Evolutionary conservation across 1,140 invertebrate species (phyloP).

Genomic region (Amyelois transitella): DNA sequence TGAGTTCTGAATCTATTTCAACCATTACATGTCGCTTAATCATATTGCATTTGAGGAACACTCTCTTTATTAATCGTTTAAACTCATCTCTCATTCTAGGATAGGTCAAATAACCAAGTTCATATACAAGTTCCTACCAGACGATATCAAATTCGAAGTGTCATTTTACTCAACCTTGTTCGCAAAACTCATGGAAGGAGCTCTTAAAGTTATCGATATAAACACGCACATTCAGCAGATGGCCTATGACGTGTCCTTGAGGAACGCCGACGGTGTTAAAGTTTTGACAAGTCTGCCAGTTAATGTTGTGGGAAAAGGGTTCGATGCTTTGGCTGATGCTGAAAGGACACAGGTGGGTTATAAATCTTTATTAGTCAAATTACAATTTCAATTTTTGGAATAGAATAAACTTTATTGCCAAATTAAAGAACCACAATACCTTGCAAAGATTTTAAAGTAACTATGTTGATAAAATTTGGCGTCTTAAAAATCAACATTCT

Average conservation of each 20-base stretch:
- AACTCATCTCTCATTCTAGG: constrained; percentile 32
- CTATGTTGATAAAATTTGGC: too few species aligned
- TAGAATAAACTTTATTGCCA: too few species aligned
- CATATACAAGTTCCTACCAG: constrained; percentile 41
- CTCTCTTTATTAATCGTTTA: neutral
- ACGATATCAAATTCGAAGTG: constrained; percentile 37
- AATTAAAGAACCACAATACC: too few species aligned
- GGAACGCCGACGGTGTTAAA: constrained; percentile 49
- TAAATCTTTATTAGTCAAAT: neutral
- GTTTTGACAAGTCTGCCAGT: constrained; percentile 38
- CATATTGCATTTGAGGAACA: neutral
- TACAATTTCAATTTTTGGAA: too few species aligned
- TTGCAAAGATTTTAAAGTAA: too few species aligned
- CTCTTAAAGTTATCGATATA: constrained; percentile 40
- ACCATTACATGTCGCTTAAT: too few species aligned
- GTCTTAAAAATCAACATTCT: too few species aligned
- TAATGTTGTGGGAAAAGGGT: constrained; percentile 42
- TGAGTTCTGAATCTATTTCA: too few species aligned
- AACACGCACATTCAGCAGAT: constrained; percentile 60
- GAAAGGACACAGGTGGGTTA: constrained; percentile 55
- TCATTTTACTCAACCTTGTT: constrained; percentile 60
- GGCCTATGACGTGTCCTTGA: constrained; percentile 45
- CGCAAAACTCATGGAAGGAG: constrained; percentile 50
- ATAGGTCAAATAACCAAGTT: constrained; percentile 48
- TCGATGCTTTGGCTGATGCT: constrained; percentile 60